A percentile compares a stretch with the other conserved stretches of the same genome.
Conservation (phyloP, 2,888 invertebrate species). For the Cephus nigrinus region DNA sequence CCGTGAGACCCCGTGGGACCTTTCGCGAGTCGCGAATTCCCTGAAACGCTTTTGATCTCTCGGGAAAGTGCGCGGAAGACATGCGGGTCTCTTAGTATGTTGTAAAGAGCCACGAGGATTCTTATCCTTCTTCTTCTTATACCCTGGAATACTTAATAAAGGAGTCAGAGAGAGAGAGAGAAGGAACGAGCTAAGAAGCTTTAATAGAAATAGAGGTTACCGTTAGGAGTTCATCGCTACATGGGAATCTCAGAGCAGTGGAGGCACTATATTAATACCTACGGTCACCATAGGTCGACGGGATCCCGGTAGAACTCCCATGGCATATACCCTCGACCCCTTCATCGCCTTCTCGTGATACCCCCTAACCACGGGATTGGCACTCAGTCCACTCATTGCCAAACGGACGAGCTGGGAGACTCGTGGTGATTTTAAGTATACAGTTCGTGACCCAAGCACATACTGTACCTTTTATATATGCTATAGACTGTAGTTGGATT, state of each 20-base stretch:
- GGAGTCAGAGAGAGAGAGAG: background rate
- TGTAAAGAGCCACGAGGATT: conserved; percentile 2
- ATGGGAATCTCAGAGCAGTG: background rate
- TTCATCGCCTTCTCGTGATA: background rate
- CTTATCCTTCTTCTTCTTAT: background rate
- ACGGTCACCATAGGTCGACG: background rate
- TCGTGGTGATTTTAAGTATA: background rate
- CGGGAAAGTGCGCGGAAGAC: conserved; percentile 29
- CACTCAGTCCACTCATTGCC: background rate
- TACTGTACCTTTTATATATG: background rate
- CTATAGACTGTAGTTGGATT: background rate
- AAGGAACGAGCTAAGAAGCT: background rate
- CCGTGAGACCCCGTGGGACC: background rate
- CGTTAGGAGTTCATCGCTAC: background rate
- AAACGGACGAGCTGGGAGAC: background rate
- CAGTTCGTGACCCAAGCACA: background rate
- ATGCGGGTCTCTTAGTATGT: background rate
- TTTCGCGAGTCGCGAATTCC: conserved; percentile 23
- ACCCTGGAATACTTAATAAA: background rate
- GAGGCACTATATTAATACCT: background rate
- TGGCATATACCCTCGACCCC: background rate
- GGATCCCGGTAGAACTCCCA: background rate
- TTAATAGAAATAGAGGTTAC: background rate
- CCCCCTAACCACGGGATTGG: background rate
- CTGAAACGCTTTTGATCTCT: conserved; percentile 35